Base-by-base conservation (phyloP, 1,140 invertebrate species). In the Nephotettix cincticeps region DNA sequence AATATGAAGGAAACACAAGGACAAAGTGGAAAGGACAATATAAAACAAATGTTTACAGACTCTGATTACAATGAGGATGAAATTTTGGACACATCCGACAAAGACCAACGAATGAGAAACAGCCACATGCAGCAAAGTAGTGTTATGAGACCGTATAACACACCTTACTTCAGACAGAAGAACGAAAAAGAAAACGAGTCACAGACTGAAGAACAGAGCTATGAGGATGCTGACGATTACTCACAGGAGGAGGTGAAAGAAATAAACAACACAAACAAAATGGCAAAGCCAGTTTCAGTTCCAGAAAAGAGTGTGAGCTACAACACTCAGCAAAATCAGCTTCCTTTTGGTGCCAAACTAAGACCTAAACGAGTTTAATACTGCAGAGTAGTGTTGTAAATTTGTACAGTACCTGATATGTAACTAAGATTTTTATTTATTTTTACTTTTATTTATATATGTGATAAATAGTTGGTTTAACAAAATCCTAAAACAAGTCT, bases 161-260 rank as follows among this genome's bases (percentile, higher is more conserved):
- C 6, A 32, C 1, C 64, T 1, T 43, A 45, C 14, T 32, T 17
- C n/a, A 43, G 32, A 43, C 3, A 40, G 11, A 1, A 11, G n/a
- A 21, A 13, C 32, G 61, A 64, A 14, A 43, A 29, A 67, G 36
- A 67, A 43, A 32, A 17, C 17, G 63, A 65, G n/a, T 36, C 19
- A 14, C 64, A 3, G 4, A 27, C 40, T 9, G 64, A 67, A 28
- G 64, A 67, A 23, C 36, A 23, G 11, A 45, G 25, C 13, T 56
- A 65, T 25, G 69, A 70, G 30, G 69, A 70, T 51, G 3, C 30
- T 14, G 69, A 70, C 21, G 69, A 70, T 40, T 51, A 45, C 21
- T 27, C 40, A 29, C 51, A 70, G 14, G 40, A 65, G 65, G 47
- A 70, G 19, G 61, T 32, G 28, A 61, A 61, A 2, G 29, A 30